Evolutionary conservation across 2,797 vertebrate genomes (phyloP), one percentile per base, ranked within the genome.

Genomic region (Fringilla coelebs): DNA sequence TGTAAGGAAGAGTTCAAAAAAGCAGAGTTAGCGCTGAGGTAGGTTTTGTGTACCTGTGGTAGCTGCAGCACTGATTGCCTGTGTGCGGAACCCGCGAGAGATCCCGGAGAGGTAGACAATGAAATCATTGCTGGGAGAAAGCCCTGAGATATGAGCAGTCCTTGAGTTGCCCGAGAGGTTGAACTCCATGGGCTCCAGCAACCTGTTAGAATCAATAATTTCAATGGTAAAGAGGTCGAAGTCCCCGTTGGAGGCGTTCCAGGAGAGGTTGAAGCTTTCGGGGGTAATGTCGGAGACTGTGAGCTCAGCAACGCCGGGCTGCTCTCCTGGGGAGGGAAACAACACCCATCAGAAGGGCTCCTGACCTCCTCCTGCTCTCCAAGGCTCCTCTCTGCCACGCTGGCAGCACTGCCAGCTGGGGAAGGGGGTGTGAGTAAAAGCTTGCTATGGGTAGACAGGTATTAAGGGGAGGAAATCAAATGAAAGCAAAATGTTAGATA

Each of bases 201-300:
- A 98, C 99, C 99, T 99, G 98, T 98, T 98, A 90, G 99, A 99
- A 98, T 99, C 99, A 99, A 99, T 98, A 97, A 99, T 98, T 98
- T 99, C 99, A 98, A 99, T 97, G 97, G 98, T 98, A 99, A 99
- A 99, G 96, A 84, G 61, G 96, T 99, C 98, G 95, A 99, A 98
- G 90, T 97, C 94, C 89, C 98, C 98, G 36, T 95, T 94, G 38
- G 98, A 98, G 92, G 95, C 96, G 68, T 98, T 99, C 99, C 99
- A 99, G 94, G 97, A 98, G 93, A 99, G 97, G 95, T 98, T 98
- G 98, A 99, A 99, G 97, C 99, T 99, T 97, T 99, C 98, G 32
- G 98, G 97, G 31, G 99, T 99, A 97, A 99, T 88, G 96, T 98
- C 98, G 97, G 98, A 98, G 96, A 99, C 97, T 87, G 65, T 98